Percentiles rank a stretch among this genome's conserved stretches.
Evolutionary conservation across 2,113 vertebrate species (phyloP).

Genomic region (Pelvicachromis taeniatus): DNA sequence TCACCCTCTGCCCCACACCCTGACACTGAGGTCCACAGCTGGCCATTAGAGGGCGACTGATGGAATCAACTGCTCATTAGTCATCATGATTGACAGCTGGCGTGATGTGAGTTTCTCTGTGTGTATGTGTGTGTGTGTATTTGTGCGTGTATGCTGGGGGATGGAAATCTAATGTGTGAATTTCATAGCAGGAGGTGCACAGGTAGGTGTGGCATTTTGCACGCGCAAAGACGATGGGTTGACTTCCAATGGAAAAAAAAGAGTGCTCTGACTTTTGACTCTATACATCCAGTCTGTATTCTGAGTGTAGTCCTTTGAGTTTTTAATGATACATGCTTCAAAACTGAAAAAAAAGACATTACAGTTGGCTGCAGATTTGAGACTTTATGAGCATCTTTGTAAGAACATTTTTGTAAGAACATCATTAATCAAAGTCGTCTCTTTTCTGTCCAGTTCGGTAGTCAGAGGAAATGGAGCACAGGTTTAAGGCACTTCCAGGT

Average conservation of each 20-base stretch:
- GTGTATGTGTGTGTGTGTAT: not conserved
- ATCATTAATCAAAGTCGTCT: not conserved
- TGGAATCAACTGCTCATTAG: conserved; percentile 56
- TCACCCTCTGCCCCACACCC: not conserved
- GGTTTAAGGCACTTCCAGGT: not conserved
- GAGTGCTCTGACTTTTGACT: not conserved
- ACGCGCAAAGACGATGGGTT: not conserved
- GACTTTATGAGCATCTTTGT: not conserved
- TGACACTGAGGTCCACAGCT: not conserved
- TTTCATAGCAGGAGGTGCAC: conserved; percentile 23
- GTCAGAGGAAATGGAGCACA: not conserved
- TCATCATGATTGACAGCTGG: conserved; percentile 62
- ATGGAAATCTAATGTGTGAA: conserved; percentile 24
- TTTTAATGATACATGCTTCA: not conserved
- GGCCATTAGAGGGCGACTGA: conserved; percentile 43
- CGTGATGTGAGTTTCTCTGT: not conserved
- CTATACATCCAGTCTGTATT: not conserved
- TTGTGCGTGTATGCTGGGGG: not conserved
- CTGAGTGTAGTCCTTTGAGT: not conserved
- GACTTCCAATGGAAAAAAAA: not conserved
- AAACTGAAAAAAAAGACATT: not conserved
- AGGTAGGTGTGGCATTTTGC: not conserved
- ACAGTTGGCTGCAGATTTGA: not conserved
- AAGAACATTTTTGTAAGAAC: not conserved
- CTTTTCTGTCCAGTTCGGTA: not conserved